Evolutionary conservation across 1,140 invertebrate genomes (phyloP), one percentile per base, ranked within the genome.

Genomic region (Brachionus calyciflorus): DNA sequence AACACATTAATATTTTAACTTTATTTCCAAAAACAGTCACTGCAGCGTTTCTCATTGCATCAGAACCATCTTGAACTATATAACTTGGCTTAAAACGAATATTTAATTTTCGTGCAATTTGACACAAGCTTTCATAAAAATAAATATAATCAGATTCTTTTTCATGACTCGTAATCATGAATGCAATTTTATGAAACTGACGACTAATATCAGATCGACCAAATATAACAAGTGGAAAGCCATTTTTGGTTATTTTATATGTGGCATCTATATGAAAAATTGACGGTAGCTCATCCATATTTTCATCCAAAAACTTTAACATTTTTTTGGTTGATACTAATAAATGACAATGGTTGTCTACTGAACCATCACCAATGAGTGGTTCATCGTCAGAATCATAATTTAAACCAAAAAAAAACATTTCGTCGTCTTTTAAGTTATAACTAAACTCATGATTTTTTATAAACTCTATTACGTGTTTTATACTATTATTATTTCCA

Each of bases 1-100:
- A 51, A 21, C 49, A 51, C 49, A 51, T 51, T 51, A 51, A 51
- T 51, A 51, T 51, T 51, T 51, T 17, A 51, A 51, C 10, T 51
- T 51, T 51, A 24, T 51, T 24, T 24, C 49, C 49, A 51, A 51
- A 51, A 21, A 51, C 49, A 24, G 49, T 51, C 26, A 24, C 26
- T 21, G 49, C 49, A 24, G 49, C 49, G 26, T 51, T 51, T 24
- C 26, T 51, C 49, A 51, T 51, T 24, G 49, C 49, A 24, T 51
- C 6, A 51, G 49, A 51, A 51, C 49, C 49, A 24, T 51, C 49
- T 51, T 51, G 49, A 51, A 51, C 49, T 12, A 51, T 51, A 51
- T 4, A 51, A 21, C 49, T 51, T 17, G 49, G 49, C 26, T 12
- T 51, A 51, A 51, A 51, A 17, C 49, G 21, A 51, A 51, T 51